These are phyloP conservation scores for Drosophila biarmipes DNA, from an alignment of 1,140 invertebrate genomes.

Conservation along the genomic window DNA sequence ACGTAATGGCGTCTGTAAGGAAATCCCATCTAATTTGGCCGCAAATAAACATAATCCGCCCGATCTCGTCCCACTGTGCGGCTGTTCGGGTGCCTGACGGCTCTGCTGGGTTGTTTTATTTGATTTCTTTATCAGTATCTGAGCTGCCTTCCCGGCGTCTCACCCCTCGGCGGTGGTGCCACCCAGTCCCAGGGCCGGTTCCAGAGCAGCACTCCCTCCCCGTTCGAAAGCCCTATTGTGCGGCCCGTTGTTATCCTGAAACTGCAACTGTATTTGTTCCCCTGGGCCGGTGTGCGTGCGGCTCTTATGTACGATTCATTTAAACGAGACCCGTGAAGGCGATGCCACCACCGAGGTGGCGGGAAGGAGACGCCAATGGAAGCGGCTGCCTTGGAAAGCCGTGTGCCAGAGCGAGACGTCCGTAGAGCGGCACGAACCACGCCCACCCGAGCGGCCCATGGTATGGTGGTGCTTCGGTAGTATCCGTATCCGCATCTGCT, in stretches of 20 bases:
- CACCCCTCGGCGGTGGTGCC: background rate
- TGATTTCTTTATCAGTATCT: slow-evolving; percentile 81
- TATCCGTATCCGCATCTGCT: slow-evolving; percentile 26
- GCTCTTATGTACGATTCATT: slow-evolving; percentile 78
- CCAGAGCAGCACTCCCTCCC: background rate
- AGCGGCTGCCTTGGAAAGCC: background rate
- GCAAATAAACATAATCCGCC: slow-evolving; percentile 11
- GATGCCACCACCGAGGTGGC: slow-evolving; percentile 60
- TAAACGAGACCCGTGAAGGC: slow-evolving; percentile 62
- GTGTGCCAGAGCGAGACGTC: slow-evolving; percentile 42
- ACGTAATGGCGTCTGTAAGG: slow-evolving; percentile 1
- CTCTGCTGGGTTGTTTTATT: slow-evolving; percentile 62
- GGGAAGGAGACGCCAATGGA: slow-evolving; percentile 22
- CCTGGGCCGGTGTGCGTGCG: slow-evolving; percentile 30
- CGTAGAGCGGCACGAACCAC: slow-evolving; percentile 24
- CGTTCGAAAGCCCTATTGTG: slow-evolving; percentile 8
- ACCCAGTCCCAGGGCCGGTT: background rate
- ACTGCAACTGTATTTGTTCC: slow-evolving; percentile 65
- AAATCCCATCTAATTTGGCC: background rate
- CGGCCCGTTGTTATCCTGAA: slow-evolving; percentile 31
- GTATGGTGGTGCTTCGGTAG: slow-evolving; percentile 67
- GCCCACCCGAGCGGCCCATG: slow-evolving; percentile 34
- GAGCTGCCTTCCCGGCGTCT: slow-evolving; percentile 44
- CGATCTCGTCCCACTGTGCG: slow-evolving; percentile 33
- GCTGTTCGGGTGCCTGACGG: slow-evolving; percentile 7